Base-by-base conservation (phyloP, 2,113 vertebrate genomes). In the Actenoides hombroni region DNA sequence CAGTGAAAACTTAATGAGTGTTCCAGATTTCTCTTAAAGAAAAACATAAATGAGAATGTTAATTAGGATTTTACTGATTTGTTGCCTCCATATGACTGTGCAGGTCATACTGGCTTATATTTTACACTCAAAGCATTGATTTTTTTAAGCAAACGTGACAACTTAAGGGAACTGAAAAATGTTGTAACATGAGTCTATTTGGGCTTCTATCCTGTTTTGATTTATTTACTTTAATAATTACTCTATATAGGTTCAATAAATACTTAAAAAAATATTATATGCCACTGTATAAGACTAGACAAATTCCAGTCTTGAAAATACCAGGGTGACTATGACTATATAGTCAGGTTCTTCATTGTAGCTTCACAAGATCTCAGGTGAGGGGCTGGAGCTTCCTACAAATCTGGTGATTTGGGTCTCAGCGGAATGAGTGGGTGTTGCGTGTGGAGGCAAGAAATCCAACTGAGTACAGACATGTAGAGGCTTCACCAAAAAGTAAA, bases 11-110 rank as follows among this genome's bases (percentile, higher is more conserved):
- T 64, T 56, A 40, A 20, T 90, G 69, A 53, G 70, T 71, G 23
- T 75, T 88, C 70, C 64, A 71, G 25, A 28, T 86, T 92, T 82
- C 85, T 86, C 53, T 92, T 83, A 86, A 92, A 84, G 95, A 86
- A 80, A 54, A 92, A 68, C 39, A 37, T 77, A 92, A 84, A 86
- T 86, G 65, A 92, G 69, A 88, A 82, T 86, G 48, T 44, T 95
- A 86, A 78, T 94, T 92, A 51, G 65, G 24, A 68, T 92, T 91
- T 35, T 46, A 76, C 44, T 71, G 63, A 71, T 94, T 70, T 88
- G 35, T 81, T 88, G 60, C 64, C 54, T 90, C 31, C 59, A 83
- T 56, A 76, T 92, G 25, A 28, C 57, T 76, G 39, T 57, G 91
- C 92, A 93, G 78, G 67, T 91, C 87, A 70, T 60, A 74, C 13